Percentiles rank a stretch among this genome's conserved stretches.
These are phyloP conservation scores for Lacerta bilineata DNA, from an alignment of 2,797 vertebrate genomes.

Conservation along the genomic window DNA sequence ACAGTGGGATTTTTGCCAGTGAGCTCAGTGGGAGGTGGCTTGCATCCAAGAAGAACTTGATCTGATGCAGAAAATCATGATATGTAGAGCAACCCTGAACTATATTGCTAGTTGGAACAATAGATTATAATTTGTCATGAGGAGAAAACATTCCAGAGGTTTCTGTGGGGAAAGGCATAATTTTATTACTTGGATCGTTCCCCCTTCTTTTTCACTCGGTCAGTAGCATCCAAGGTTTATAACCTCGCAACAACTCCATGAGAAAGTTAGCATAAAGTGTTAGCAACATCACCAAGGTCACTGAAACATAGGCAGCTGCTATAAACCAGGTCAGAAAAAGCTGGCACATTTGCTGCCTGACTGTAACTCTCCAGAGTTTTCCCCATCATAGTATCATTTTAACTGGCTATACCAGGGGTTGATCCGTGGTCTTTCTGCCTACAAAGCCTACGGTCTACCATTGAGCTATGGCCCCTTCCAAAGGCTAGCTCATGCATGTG, in stretches of 20 bases:
- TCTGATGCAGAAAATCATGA: slow-evolving; percentile 29
- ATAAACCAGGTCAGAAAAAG: not conserved
- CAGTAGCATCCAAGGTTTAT: not conserved
- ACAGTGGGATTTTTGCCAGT: slow-evolving; percentile 12
- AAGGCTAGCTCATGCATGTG: not conserved
- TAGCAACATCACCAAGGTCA: not conserved
- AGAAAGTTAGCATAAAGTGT: not conserved
- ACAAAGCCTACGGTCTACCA: not conserved
- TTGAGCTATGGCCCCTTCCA: not conserved
- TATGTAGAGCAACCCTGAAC: slow-evolving; percentile 18
- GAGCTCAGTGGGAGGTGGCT: slow-evolving; percentile 11
- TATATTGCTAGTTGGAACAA: slow-evolving; percentile 27
- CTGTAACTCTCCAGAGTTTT: not conserved
- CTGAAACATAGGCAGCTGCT: not conserved
- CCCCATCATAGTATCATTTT: not conserved
- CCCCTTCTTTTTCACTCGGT: not conserved
- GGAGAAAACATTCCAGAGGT: slow-evolving; percentile 29
- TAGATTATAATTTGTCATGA: slow-evolving; percentile 22
- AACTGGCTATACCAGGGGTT: not conserved
- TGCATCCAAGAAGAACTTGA: slow-evolving; percentile 36
- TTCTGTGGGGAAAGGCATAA: slow-evolving; percentile 15
- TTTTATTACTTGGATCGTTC: slow-evolving; percentile 7
- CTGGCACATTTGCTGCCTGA: not conserved
- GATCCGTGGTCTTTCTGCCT: not conserved
- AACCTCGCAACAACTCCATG: not conserved